phyloP scores from a whole-genome alignment of 2,888 invertebrate genomes.

The Bedellia somnulentella region DNA sequence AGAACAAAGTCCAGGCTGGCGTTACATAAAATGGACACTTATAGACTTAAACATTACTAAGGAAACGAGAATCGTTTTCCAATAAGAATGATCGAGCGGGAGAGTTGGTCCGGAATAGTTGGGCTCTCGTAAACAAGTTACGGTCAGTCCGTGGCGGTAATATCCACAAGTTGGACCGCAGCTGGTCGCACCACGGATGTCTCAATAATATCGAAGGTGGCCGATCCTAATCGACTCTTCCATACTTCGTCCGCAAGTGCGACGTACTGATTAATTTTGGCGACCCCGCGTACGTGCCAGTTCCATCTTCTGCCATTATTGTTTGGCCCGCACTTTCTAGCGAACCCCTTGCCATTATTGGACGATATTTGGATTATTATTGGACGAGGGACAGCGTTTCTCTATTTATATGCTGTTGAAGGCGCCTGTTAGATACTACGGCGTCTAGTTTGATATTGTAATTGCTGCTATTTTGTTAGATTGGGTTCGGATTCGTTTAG shows the following conservation, averaged over 20 bases:
- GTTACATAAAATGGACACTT: no score
- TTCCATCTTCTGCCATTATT: conserved; percentile 37
- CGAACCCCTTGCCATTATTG: conserved; percentile 41
- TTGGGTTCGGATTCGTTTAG: conserved; percentile 31
- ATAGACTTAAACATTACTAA: no score
- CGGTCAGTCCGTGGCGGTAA: conserved; percentile 37
- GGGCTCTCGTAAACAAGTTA: conserved; percentile 52
- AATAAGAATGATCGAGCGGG: conserved; percentile 44
- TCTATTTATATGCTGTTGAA: conserved; percentile 43
- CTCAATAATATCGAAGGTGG: conserved; percentile 58
- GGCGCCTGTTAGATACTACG: conserved; percentile 30
- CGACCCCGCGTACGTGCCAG: conserved; percentile 39
- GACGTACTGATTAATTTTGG: conserved; percentile 58
- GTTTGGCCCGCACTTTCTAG: conserved; percentile 39
- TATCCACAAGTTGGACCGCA: conserved; percentile 52
- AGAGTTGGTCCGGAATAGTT: conserved; percentile 44
- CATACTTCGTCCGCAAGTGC: conserved; percentile 51
- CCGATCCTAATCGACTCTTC: conserved; percentile 52
- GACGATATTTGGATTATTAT: conserved; percentile 48
- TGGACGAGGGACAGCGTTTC: conserved; percentile 23
- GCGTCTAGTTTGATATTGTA: conserved; percentile 41
- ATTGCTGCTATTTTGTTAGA: conserved; percentile 46
- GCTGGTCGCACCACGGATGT: conserved; percentile 49
- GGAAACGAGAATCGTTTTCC: conserved; percentile 30
- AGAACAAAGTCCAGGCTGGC: no score